These are phyloP conservation scores for Blera fallax DNA, from an alignment of 2,888 invertebrate genomes.

Conservation along the genomic window DNA sequence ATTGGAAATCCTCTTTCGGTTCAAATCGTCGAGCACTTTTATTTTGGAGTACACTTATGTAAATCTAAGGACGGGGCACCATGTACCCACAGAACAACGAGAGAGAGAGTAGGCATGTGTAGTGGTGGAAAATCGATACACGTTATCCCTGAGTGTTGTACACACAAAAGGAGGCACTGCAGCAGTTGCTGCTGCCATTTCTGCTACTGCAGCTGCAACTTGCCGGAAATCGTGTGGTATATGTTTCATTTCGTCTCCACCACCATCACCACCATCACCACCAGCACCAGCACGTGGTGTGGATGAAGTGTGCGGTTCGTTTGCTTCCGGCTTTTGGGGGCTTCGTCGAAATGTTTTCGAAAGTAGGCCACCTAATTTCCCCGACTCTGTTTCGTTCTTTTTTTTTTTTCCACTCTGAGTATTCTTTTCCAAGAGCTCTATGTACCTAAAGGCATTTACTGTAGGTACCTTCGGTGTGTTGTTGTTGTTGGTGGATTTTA, in stretches of 20 bases:
- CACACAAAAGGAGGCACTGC: constrained; percentile 62
- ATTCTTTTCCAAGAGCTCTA: constrained; percentile 18
- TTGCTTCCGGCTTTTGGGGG: constrained; percentile 66
- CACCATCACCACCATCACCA: not conserved
- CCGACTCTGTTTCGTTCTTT: constrained; percentile 21
- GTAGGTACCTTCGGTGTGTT: not conserved
- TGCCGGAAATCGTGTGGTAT: constrained; percentile 65
- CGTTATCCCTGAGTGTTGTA: constrained; percentile 62
- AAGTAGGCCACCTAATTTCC: constrained; percentile 69
- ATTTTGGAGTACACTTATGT: constrained; percentile 58
- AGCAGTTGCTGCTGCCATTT: constrained; percentile 33
- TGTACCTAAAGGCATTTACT: constrained; percentile 16
- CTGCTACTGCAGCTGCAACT: constrained; percentile 44
- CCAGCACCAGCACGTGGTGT: constrained; percentile 45
- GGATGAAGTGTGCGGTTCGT: constrained; percentile 11
- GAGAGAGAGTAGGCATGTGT: not conserved
- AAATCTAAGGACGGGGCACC: constrained; percentile 42
- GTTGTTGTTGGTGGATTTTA: constrained; percentile 40
- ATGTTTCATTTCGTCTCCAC: constrained; percentile 30
- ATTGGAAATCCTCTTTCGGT: constrained; percentile 45
- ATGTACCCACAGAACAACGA: constrained; percentile 7
- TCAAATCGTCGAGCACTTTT: constrained; percentile 59
- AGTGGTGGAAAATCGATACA: constrained; percentile 63
- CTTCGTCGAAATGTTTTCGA: constrained; percentile 51
- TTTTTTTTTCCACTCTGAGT: not conserved